These are phyloP conservation scores for Nibea coibor DNA, from an alignment of 2,113 vertebrate genomes.

Conservation along the genomic window DNA sequence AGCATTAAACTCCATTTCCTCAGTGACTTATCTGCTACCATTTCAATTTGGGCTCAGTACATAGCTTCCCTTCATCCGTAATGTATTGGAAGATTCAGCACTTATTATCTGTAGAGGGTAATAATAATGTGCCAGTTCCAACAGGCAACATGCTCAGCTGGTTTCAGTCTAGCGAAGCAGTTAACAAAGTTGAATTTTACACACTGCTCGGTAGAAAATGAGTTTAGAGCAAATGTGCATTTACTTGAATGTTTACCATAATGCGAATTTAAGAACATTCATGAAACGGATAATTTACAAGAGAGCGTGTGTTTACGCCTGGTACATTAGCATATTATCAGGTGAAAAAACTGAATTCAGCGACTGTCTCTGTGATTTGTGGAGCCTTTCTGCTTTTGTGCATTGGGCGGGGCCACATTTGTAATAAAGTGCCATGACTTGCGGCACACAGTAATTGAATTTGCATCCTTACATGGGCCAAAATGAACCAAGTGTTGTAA, in stretches of 20 bases:
- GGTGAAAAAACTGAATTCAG: slow-evolving; percentile 3
- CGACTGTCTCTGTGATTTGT: slow-evolving; percentile 20
- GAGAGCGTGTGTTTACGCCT: not conserved
- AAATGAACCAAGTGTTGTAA: slow-evolving; percentile 54
- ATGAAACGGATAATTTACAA: not conserved
- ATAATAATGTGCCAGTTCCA: slow-evolving; percentile 43
- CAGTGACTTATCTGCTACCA: slow-evolving; percentile 71
- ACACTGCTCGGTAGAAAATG: slow-evolving; percentile 7
- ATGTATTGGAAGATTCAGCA: slow-evolving; percentile 62
- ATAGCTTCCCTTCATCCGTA: slow-evolving; percentile 62
- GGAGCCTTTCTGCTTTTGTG: slow-evolving; percentile 21
- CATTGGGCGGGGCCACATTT: not conserved
- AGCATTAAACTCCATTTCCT: slow-evolving; percentile 76
- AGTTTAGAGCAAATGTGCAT: slow-evolving; percentile 6
- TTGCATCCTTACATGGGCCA: slow-evolving; percentile 33
- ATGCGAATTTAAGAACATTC: not conserved
- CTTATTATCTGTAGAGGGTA: slow-evolving; percentile 52
- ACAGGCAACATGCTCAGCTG: slow-evolving; percentile 37
- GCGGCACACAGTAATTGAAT: slow-evolving; percentile 57
- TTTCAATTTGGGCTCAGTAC: slow-evolving; percentile 76
- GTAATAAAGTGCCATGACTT: slow-evolving; percentile 56
- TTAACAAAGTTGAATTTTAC: slow-evolving; percentile 34
- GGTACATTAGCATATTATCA: slow-evolving; percentile 4
- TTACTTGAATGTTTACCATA: slow-evolving; percentile 12
- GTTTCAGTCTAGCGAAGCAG: slow-evolving; percentile 23